Evolutionary conservation across 2,113 vertebrate species (phyloP).

Genomic region (Sminthopsis crassicaudata): DNA sequence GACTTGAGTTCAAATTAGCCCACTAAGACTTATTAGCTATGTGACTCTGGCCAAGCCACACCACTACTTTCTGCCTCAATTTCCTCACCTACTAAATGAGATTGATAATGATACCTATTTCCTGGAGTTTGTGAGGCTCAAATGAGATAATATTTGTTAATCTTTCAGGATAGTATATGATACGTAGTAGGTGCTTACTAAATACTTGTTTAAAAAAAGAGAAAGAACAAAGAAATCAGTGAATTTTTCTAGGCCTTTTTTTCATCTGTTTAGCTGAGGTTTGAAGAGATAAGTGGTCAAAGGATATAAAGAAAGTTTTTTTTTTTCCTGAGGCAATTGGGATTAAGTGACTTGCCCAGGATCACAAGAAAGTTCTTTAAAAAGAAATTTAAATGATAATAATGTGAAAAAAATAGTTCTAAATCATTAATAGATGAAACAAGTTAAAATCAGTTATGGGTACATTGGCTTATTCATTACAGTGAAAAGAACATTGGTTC

Average conservation of each 20-base stretch:
- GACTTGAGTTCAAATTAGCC: background rate
- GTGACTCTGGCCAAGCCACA: background rate
- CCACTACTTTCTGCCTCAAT: background rate
- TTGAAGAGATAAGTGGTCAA: background rate
- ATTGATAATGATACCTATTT: background rate
- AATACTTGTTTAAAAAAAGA: background rate
- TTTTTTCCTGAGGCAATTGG: no score
- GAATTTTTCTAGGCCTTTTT: background rate
- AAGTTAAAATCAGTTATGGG: background rate
- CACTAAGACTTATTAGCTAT: background rate
- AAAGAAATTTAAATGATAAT: background rate
- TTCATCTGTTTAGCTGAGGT: background rate
- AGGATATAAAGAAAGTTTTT: background rate
- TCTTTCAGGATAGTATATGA: background rate
- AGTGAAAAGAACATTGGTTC: no score
- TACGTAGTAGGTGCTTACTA: background rate
- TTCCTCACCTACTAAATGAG: background rate
- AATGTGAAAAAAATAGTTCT: background rate
- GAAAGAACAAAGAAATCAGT: background rate
- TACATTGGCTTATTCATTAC: no score
- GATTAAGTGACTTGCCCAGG: no score
- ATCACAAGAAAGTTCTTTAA: background rate
- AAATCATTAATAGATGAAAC: background rate
- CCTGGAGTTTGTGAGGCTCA: background rate
- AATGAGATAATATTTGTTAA: background rate